Base-by-base conservation (phyloP, 2,888 invertebrate species). In the Beris chalybata region DNA sequence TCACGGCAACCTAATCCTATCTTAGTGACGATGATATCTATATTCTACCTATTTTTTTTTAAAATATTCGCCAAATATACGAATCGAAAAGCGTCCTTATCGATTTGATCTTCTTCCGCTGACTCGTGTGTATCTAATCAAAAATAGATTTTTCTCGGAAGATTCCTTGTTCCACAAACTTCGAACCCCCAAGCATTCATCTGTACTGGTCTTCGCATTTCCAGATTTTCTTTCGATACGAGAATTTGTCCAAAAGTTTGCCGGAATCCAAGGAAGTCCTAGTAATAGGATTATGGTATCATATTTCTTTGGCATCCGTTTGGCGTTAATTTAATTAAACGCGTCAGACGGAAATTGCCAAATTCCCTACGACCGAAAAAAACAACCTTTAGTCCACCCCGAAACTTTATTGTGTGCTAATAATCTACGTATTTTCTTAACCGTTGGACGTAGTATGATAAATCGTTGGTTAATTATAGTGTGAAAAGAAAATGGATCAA, bases 271-370 rank as follows among this genome's bases (percentile, higher is more conserved):
- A 48, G 30, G 43, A 47, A 47, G 47, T 32, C 52, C 52, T 52
- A 22, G 22, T 22, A 61, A 61, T 61, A 64, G 31, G 44, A 64
- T 64, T 64, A 64, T 64, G 53, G 45, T 2, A 64, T 54, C 44
- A 64, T 64, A 45, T 64, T 44, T 64, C 50, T 45, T 64, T 44
- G 54, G 54, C 54, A 45, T 64, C 44, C 64, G 54, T 31, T 64
- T 30, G 45, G 32, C 53, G 53, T 29, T 54, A 64, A 44, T 64
- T 64, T 64, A 64, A 64, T 54, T 54, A 61, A 43, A 30, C 22
- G 32, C 48, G 6, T 54, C 11, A 3, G 30, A 32, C 4, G 56
- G 13, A 56, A 38, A 15, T 30, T 32, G 32, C 30, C 29, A 15
- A 15, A 15, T 15, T 9, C 29, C 5, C 9, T 13, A 13, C 9